These are phyloP conservation scores for Silurus lanzhouensis DNA, from an alignment of 2,797 vertebrate species.

Conservation along the genomic window DNA sequence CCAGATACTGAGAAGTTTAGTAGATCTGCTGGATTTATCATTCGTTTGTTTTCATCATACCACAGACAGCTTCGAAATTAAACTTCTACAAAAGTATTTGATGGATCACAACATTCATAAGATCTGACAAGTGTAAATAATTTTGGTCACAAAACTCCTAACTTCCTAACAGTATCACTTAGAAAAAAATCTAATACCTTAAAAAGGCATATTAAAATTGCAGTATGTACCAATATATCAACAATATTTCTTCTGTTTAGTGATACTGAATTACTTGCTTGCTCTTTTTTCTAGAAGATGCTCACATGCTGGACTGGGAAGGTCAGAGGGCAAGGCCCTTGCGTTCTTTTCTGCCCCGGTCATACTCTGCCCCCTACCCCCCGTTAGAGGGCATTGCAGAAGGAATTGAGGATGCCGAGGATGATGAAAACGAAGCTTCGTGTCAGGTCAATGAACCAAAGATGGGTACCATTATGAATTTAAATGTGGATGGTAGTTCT, in stretches of 20 bases:
- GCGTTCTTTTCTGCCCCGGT: constrained; percentile 76
- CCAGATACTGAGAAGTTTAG: neutral
- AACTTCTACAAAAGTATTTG: neutral
- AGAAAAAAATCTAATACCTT: neutral
- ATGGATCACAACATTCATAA: neutral
- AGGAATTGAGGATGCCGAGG: constrained; percentile 54
- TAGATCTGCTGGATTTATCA: neutral
- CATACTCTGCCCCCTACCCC: constrained; percentile 84
- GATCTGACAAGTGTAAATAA: neutral
- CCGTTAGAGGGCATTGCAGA: constrained; percentile 74
- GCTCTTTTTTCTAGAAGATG: constrained; percentile 56
- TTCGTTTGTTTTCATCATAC: neutral
- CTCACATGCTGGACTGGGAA: constrained; percentile 66
- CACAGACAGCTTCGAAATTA: neutral
- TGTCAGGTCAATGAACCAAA: constrained; percentile 28
- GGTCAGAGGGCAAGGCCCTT: constrained; percentile 57
- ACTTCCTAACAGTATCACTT: neutral
- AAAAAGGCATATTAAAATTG: neutral
- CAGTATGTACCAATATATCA: neutral
- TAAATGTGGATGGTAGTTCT: constrained; percentile 56
- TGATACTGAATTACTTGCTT: neutral
- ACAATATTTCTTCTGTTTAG: too few relatives aligned
- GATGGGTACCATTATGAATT: constrained; percentile 56
- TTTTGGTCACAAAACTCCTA: neutral
- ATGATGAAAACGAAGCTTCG: constrained; percentile 38